Base-by-base conservation (phyloP, 1,140 invertebrate genomes). In the Rhagoletis pomonella region DNA sequence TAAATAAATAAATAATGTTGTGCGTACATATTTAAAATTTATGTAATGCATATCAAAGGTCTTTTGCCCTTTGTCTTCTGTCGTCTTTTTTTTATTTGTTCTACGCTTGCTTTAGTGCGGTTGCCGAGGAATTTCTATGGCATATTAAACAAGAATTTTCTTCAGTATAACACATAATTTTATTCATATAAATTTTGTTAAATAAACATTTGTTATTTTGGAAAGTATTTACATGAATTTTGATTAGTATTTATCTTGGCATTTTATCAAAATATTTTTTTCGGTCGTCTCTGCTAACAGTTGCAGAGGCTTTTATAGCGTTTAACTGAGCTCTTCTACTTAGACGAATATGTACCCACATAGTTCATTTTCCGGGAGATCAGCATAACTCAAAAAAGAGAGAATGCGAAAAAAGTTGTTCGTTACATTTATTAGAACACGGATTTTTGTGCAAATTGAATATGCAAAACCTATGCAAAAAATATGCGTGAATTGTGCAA, bases 11-110 rank as follows among this genome's bases (percentile, higher is more conserved):
- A 29, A 29, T 29, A 29, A 29, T 29, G 29, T 69, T 73, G 0
- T 29, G 67, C 67, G 0, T 29, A 42, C 67, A 73, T 73, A 73
- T 73, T 73, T 73, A 39, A 73, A 67, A 73, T 73, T 44, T 42
- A 17, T 42, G 44, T 44, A 73, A 73, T 73, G 67, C 12, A 47
- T 42, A 42, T 73, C 44, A 44, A 73, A 73, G 67, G 67, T 7
- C 39, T 10, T 42, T 64, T 64, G n/a, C 19, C 4, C 19, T 64
- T 67, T 67, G 65, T 47, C 39, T 73, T 73, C 6, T 73, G 67
- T 47, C 67, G 67, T 47, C 67, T 47, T 73, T 10, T 44, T 73
- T 44, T 3, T 2, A 5, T 55, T 55, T 7, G 50, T 55, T 55
- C 29, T 5, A 42, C 19, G 39, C 12, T 9, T 67, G 39, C 39